Conservation (phyloP, 1,140 invertebrate species). For the Neotoxoptera formosana region DNA sequence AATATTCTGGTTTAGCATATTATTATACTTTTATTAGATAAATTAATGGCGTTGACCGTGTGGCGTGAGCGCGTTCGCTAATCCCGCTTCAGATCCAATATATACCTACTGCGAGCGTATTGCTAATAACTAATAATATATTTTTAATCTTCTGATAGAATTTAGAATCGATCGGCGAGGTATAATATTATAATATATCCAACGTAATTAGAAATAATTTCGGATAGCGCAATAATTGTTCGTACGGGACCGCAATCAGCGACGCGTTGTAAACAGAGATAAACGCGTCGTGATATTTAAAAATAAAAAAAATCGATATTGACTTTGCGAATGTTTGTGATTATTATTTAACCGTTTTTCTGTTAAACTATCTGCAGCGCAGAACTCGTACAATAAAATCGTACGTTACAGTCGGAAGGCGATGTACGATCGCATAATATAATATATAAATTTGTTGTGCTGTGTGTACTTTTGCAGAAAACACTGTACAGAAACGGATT, state of each 20-base stretch:
- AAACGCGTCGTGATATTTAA: not conserved
- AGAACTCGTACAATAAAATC: not conserved
- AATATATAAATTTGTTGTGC: not conserved
- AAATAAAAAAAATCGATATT: not conserved
- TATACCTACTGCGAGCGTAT: not conserved
- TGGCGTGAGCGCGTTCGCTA: not conserved
- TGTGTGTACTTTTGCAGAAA: not conserved
- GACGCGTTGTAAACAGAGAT: not conserved
- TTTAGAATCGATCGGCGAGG: not conserved
- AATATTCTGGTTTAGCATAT: not conserved
- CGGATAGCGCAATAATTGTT: not conserved
- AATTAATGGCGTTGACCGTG: not conserved
- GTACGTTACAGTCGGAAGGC: not conserved
- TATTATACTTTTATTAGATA: not conserved
- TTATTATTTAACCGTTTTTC: not conserved
- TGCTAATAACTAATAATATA: not conserved
- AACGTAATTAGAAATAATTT: not conserved
- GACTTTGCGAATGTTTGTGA: not conserved
- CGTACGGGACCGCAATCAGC: not conserved
- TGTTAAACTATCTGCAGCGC: not conserved
- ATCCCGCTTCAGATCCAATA: not conserved
- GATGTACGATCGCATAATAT: not conserved
- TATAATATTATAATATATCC: too few relatives aligned
- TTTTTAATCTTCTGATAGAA: not conserved
- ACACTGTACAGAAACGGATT: not conserved